Base-by-base conservation (phyloP, 2,888 invertebrate genomes). In the Drosophila flavopinicola region DNA sequence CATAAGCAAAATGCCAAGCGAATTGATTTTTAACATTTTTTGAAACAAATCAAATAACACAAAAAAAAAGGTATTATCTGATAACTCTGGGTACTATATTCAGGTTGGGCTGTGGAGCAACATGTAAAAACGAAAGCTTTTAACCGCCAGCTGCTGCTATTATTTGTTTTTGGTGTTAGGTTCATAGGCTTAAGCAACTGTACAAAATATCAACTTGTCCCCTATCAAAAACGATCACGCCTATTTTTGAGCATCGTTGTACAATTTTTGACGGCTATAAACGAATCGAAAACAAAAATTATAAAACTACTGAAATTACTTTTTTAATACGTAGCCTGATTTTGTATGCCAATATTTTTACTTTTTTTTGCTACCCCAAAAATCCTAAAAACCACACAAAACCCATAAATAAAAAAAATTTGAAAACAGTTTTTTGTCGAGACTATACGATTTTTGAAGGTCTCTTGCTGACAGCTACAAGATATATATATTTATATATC, bases 181-280 rank as follows among this genome's bases (percentile, higher is more conserved):
- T 49, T 54, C 11, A 11, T 79, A 77, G 66, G 30, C 37, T 70
- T 83, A 83, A 79, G 77, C 44, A 49, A 63, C 59, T 54, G 52
- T 48, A 70, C 20, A 56, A 66, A 59, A 68, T 38, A 32, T 48
- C 29, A 49, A 60, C 48, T 49, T 42, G 57, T 11, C 42, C 47
- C 57, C 24, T 38, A 29, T 25, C 27, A 53, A 45, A 57, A 85
- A 89, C 90, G 90, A 89, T 88, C 85, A 90, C 76, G 75, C 73
- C 75, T 69, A 84, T 92, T 92, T 92, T 92, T 92, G 91, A 92
- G 91, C 90, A 91, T 92, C 92, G 92, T 92, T 92, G 75, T 59
- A 56, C 41, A 54, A 66, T 63, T 79, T 78, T 85, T 74, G 56
- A 66, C 66, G 72, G 66, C 63, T 44, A n/a, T n/a, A 30, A 33